Evolutionary conservation across 2,888 invertebrate species (phyloP), one percentile per base, ranked within the genome.

Genomic region (Zygothrica quintamaculata): DNA sequence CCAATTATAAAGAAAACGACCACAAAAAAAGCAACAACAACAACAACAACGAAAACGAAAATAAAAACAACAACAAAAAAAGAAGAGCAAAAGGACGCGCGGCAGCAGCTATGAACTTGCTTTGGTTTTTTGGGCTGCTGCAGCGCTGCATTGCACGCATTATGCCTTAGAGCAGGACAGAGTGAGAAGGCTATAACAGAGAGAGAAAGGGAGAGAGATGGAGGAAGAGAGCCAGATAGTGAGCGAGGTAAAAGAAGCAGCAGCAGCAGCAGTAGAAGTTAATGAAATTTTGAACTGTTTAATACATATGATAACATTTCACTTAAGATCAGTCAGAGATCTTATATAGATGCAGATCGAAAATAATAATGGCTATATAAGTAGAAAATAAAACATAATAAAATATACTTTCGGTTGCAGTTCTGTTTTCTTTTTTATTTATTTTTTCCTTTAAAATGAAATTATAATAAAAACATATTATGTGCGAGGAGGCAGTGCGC

Each of bases 1-100:
- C 88, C 89, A 89, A 89, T 89, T 89, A 89, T 88, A 84, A 88
- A 87, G 84, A 84, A 87, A 86, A 85, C 86, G 81, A 79, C 67
- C 71, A 84, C 67, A 75, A 76, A 73, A 68, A 75, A 39, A 53
- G 50, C 52, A 55, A 50, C 55, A 55, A 29, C 33, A 36, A 31
- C 29, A n/a, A 25, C 16, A 61, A 89, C 87, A 84, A 88, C 86
- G 84, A 84, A 87, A 86, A 85, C 86, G 81, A 79, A 65, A 68
- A 84, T 65, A 75, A 76, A 73, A 68, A 75, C 34, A 53, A 52
- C 52, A 55, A 50, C 55, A 55, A 29, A 26, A 36, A 31, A 13
- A 16, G 18, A 42, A 31, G 36, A 61, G 46, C 29, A n/a, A 25
- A 11, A 61, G 60, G 53, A 73, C 47, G 44, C 52, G 39, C 34